Evolutionary conservation across 2,797 vertebrate genomes (phyloP).

Genomic region (Melanotaenia nigrans): DNA sequence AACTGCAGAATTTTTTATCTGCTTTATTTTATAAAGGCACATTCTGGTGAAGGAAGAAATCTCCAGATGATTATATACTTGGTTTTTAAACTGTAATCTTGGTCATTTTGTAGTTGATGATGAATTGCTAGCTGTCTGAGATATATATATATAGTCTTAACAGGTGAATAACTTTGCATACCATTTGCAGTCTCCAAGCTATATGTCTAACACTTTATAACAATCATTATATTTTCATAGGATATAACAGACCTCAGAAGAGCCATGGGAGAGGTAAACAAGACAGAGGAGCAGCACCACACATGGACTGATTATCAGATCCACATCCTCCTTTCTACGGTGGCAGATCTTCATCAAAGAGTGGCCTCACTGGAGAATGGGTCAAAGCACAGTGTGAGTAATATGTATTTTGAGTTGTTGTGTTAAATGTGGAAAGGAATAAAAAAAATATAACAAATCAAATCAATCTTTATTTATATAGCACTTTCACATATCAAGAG

Average conservation of each 20-base stretch:
- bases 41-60: constrained; percentile 33
- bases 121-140: neutral
- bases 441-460: too few species aligned
- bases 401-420: neutral
- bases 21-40: constrained; percentile 23
- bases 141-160: neutral
- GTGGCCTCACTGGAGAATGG: constrained; percentile 73
- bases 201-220: neutral
- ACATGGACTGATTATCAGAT: constrained; percentile 74
- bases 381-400: constrained; percentile 65
- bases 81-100: constrained; percentile 1
- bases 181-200: neutral
- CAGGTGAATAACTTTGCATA: constrained; percentile 7
- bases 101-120: neutral
- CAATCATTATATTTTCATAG: constrained; percentile 43
- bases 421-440: neutral
- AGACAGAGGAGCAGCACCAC: constrained; percentile 72
- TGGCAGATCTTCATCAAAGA: constrained; percentile 76
- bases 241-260: constrained; percentile 74
- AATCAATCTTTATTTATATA: too few species aligned
- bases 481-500: too few species aligned
- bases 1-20: constrained; percentile 30
- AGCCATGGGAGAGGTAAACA: constrained; percentile 73
- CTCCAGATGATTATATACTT: constrained; percentile 9
- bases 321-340: constrained; percentile 67